These are phyloP conservation scores for Mycteria americana DNA, from an alignment of 2,797 vertebrate genomes.

Conservation along the genomic window DNA sequence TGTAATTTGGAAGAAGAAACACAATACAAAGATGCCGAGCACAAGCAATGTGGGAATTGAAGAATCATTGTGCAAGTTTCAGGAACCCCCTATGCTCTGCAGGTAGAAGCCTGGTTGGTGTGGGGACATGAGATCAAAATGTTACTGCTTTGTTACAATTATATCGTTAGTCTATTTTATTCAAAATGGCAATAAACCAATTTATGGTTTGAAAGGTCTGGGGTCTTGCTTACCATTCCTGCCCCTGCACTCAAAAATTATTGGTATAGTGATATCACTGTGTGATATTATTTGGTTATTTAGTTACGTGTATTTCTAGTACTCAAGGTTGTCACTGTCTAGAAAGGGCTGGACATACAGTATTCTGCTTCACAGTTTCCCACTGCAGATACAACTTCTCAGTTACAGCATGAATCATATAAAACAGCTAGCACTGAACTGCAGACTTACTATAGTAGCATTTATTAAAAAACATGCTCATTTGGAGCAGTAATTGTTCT, in stretches of 20 bases:
- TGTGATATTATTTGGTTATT: background rate
- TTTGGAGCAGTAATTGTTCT: conserved; percentile 61
- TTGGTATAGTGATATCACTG: background rate
- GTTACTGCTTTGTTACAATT: background rate
- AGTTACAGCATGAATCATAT: conserved; percentile 20
- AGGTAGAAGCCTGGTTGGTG: background rate
- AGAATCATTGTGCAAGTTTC: background rate
- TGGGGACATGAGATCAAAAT: background rate
- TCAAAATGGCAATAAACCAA: background rate
- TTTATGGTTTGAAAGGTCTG: background rate
- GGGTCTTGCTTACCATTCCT: background rate
- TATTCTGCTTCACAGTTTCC: background rate
- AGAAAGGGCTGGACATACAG: background rate
- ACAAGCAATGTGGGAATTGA: background rate
- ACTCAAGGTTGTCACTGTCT: background rate
- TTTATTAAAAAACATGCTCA: conserved; percentile 61
- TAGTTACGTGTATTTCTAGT: background rate
- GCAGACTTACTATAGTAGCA: background rate
- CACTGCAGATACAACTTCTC: background rate
- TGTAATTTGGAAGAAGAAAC: background rate
- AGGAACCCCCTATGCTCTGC: background rate
- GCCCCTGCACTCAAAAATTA: background rate
- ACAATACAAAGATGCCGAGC: background rate
- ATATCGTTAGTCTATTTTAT: background rate
- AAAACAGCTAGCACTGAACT: background rate